These are phyloP conservation scores for Machimus atricapillus DNA, from an alignment of 2,888 invertebrate genomes.

Conservation along the genomic window DNA sequence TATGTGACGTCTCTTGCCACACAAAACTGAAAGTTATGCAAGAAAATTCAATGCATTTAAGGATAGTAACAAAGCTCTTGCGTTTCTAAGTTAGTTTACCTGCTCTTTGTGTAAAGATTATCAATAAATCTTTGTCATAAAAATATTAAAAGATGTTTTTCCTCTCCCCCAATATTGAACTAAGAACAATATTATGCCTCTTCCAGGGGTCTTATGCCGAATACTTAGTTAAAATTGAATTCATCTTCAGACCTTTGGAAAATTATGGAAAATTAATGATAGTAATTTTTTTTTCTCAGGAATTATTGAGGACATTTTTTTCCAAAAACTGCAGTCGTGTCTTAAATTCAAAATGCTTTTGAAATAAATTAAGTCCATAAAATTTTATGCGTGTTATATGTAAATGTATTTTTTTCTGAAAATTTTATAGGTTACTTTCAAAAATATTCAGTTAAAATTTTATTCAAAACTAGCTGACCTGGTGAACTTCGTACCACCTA, in stretches of 20 bases:
- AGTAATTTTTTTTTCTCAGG: too few species aligned
- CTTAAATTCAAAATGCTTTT: background rate
- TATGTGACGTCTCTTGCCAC: constrained; percentile 11
- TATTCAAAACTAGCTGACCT: too few species aligned
- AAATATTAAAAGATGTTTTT: background rate
- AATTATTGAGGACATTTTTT: background rate
- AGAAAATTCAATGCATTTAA: background rate
- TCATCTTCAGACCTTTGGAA: background rate
- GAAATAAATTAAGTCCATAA: too few species aligned
- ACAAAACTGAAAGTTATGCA: constrained; percentile 11
- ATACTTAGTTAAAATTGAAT: background rate
- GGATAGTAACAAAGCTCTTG: background rate
- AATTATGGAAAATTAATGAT: too few species aligned
- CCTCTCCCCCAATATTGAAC: background rate
- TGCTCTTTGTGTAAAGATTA: constrained; percentile 25
- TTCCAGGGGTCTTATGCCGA: background rate
- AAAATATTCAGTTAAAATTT: too few species aligned
- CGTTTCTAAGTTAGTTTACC: constrained; percentile 20
- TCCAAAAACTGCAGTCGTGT: too few species aligned
- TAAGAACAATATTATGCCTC: too few species aligned
- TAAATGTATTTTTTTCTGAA: too few species aligned
- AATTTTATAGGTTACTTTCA: too few species aligned
- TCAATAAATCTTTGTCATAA: constrained; percentile 37
- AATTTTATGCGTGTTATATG: too few species aligned
- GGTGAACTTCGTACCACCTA: too few species aligned